A percentile compares a stretch with the other conserved stretches of the same genome.
These are phyloP conservation scores for Neogale vison DNA, from an alignment of 2,113 vertebrate genomes.

Conservation along the genomic window DNA sequence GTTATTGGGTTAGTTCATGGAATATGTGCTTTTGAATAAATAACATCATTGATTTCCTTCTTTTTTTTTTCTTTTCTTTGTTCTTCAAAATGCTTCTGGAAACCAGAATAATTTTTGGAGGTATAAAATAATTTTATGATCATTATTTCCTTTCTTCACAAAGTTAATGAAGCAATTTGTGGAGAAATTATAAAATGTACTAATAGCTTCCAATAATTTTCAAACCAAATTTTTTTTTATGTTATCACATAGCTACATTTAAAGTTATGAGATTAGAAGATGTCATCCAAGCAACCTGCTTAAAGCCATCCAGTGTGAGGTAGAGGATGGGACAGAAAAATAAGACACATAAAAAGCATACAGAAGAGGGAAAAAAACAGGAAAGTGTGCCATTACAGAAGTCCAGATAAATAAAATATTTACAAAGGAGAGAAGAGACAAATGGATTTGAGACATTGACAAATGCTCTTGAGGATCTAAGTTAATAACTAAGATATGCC, in stretches of 20 bases:
- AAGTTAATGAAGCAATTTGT: not conserved
- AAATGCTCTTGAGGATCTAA: not conserved
- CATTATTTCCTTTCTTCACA: not conserved
- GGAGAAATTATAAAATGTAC: not conserved
- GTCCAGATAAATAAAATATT: not conserved
- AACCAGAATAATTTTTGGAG: not conserved
- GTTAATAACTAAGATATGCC: not conserved
- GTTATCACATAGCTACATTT: too few species aligned
- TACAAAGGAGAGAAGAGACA: not conserved
- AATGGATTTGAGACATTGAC: not conserved
- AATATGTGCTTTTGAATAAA: not conserved
- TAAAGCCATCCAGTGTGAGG: not conserved
- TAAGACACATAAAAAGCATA: not conserved
- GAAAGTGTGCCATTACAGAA: not conserved
- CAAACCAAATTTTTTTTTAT: not conserved
- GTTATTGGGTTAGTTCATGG: not conserved
- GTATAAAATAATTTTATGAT: not conserved
- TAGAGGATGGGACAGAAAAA: not conserved
- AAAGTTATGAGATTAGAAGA: not conserved
- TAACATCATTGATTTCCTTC: not conserved
- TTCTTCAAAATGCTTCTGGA: not conserved
- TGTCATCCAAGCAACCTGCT: not conserved
- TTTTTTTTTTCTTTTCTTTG: not conserved
- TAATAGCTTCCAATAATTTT: not conserved
- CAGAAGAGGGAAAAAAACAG: not conserved